Percentiles rank a stretch among this genome's conserved stretches.
phyloP scores from a whole-genome alignment of 2,113 vertebrate species.

The Ictalurus punctatus region DNA sequence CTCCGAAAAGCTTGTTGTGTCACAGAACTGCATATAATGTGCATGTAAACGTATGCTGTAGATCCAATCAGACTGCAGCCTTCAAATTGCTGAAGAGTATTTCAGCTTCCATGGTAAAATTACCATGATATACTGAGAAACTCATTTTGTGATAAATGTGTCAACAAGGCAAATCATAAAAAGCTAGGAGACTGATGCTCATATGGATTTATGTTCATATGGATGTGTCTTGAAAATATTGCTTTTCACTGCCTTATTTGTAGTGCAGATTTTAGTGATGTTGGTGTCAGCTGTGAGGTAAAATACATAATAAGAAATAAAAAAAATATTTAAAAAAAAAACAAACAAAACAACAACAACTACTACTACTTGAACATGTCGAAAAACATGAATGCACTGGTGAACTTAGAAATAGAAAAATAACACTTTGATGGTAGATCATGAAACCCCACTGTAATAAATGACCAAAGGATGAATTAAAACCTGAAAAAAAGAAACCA shows the following conservation, averaged over 20 bases:
- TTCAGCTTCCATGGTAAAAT: neutral
- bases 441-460: neutral
- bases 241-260: neutral
- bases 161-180: too few relatives aligned
- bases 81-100: neutral
- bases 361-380: too few relatives aligned
- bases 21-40: neutral
- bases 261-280: neutral
- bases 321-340: neutral
- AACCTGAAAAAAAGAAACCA: neutral
- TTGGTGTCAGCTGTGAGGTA: neutral
- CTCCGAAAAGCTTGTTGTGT: neutral
- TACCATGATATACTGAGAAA: neutral
- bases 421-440: neutral
- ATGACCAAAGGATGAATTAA: neutral
- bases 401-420: neutral
- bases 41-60: neutral
- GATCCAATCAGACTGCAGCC: neutral
- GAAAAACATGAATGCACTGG: too few relatives aligned
- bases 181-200: neutral
- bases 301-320: neutral
- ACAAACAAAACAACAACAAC: too few relatives aligned
- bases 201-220: neutral
- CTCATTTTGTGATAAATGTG: too few relatives aligned
- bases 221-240: neutral